phyloP scores from a whole-genome alignment of 2,888 invertebrate species.

The Nemapogon koenigi region DNA sequence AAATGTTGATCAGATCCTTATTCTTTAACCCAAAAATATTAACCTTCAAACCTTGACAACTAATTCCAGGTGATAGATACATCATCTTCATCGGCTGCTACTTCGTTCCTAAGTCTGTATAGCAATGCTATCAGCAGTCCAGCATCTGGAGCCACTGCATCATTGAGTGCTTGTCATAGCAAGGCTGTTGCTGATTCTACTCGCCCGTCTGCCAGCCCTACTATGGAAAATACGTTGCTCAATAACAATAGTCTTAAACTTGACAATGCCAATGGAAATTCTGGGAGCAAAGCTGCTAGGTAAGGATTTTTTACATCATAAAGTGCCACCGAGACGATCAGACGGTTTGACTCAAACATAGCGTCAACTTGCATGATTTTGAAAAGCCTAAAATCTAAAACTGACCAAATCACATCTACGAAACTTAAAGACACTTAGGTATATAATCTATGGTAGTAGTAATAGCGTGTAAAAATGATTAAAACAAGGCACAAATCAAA shows the following conservation, averaged over 20 bases:
- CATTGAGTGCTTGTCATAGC: conserved; percentile 35
- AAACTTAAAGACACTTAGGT: not conserved
- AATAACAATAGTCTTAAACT: conserved; percentile 53
- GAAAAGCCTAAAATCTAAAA: not conserved
- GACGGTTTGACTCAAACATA: too few species aligned
- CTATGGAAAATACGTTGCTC: conserved; percentile 40
- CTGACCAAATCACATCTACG: not conserved
- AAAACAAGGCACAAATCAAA: too few species aligned
- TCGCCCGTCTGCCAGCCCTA: conserved; percentile 41
- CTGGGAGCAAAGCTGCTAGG: conserved; percentile 58
- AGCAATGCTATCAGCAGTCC: conserved; percentile 55
- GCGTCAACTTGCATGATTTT: too few species aligned
- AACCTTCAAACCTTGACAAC: too few species aligned
- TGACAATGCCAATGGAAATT: conserved; percentile 53
- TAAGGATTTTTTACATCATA: too few species aligned
- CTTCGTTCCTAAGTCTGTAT: conserved; percentile 58
- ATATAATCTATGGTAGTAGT: not conserved
- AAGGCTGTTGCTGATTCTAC: conserved; percentile 42
- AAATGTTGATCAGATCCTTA: too few species aligned
- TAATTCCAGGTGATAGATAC: conserved; percentile 62
- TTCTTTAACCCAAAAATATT: too few species aligned
- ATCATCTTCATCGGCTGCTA: conserved; percentile 60
- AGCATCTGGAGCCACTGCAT: conserved; percentile 34
- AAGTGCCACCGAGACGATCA: too few species aligned
- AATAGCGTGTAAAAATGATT: too few species aligned